Base-by-base conservation (phyloP, 2,888 invertebrate species). In the Conops quadrifasciatus region DNA sequence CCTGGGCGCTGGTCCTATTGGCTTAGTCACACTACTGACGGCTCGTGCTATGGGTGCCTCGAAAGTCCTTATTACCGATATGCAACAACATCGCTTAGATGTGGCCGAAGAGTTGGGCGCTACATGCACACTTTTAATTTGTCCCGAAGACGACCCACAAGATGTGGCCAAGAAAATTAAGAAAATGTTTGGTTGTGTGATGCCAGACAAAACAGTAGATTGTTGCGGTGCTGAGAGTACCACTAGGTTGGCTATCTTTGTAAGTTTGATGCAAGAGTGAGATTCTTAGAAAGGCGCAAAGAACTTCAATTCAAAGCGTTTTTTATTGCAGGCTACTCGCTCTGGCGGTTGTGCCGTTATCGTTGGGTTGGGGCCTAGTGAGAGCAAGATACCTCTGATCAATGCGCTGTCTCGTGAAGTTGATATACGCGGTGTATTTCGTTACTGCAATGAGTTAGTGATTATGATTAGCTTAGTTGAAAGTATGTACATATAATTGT, bases 381-480 rank as follows among this genome's bases (percentile, higher is more conserved):
- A 94, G 85, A 89, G 93, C 67, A 92, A 90, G 74, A 81, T 98
- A 73, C 97, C 97, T 1, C 87, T 98, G 56, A 90, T 94, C 0
- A 91, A 92, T 80, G 94, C 96, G 2, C 88, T 94, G 36, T 87
- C 91, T 0, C 87, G 95, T 69, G 97, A 98, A 87, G 92, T 98
- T 13, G 97, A 97, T 86, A 93, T 98, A 76, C 89, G 93, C 73
- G 98, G 98, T 74, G 91, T 96, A 71, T 98, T 98, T 87, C 90
- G 98, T 86, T 98, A 98, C 83, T 93, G 90, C 74, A 96, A 96
- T 85, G 94, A 94, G 85, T 85, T 74, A 28, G 58, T 16, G 28
- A 15, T 2, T 15, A 15, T 24, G 19, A 49, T n/a, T 13, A 5
- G 3, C 24, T 58, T 13, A 49, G 4, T n/a, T 49, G 9, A 19